Evolutionary conservation across 2,113 vertebrate genomes (phyloP).

Genomic region (Saccopteryx leptura): DNA sequence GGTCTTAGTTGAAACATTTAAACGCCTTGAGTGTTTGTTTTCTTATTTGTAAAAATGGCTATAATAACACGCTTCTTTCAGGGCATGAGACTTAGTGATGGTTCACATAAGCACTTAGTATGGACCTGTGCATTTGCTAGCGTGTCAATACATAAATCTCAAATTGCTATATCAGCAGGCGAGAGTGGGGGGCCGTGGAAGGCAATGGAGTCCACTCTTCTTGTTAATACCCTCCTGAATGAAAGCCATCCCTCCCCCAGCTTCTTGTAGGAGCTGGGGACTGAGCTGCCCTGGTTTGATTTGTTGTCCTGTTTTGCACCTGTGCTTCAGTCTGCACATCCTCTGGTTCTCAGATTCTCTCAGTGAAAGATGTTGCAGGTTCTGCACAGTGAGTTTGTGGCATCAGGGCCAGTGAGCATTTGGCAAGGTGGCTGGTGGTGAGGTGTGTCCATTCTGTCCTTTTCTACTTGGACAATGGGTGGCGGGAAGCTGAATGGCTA

Average conservation of each 20-base stretch:
- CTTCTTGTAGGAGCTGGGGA: background rate
- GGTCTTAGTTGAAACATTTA: background rate
- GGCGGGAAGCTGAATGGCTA: background rate
- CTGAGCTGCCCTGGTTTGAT: background rate
- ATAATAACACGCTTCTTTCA: background rate
- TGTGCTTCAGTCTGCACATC: background rate
- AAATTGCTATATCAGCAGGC: background rate
- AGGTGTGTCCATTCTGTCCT: background rate
- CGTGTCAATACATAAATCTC: background rate
- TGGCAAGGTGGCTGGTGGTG: background rate
- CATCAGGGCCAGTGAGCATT: slow-evolving; percentile 9
- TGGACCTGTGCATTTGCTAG: background rate
- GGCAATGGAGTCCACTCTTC: background rate
- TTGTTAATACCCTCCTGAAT: background rate
- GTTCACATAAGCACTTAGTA: background rate
- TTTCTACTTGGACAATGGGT: slow-evolving; percentile 19
- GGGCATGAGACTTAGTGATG: background rate
- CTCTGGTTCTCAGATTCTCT: background rate
- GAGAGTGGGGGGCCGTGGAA: fast-evolving
- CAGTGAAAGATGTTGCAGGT: background rate
- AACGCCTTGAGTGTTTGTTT: background rate
- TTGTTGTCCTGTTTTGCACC: background rate
- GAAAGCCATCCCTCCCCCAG: background rate
- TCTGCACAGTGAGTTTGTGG: background rate
- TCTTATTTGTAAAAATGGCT: background rate